phyloP scores from a whole-genome alignment of 1,140 invertebrate genomes.

The Drosophila insularis region DNA sequence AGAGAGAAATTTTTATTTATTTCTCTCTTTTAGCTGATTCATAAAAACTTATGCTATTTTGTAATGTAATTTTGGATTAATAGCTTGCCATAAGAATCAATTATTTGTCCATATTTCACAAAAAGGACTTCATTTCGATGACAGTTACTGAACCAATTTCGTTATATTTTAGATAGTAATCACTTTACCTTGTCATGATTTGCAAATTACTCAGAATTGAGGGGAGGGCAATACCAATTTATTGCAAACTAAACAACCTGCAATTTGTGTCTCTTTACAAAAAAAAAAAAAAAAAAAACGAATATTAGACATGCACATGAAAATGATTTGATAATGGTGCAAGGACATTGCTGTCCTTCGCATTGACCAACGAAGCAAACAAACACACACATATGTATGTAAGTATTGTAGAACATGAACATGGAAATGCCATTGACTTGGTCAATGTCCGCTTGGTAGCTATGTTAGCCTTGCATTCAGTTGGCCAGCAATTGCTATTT shows the following conservation, averaged over 20 bases:
- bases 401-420: conserved; percentile 14
- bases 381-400: neutral
- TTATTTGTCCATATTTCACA: neutral
- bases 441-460: conserved; percentile 37
- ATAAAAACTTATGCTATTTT: too few species aligned
- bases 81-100: neutral
- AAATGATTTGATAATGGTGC: conserved; percentile 20
- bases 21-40: too few species aligned
- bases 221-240: neutral
- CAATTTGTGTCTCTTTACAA: conserved; percentile 42
- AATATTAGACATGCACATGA: conserved; percentile 24
- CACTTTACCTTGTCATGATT: conserved; percentile 13
- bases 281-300: neutral
- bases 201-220: neutral
- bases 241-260: conserved; percentile 21
- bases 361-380: conserved; percentile 47
- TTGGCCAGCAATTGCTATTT: neutral
- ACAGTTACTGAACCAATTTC: neutral
- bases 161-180: conserved; percentile 36
- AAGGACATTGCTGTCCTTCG: conserved; percentile 46
- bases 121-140: neutral
- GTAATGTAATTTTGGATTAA: neutral
- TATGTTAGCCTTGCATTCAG: conserved; percentile 8
- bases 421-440: conserved; percentile 52
- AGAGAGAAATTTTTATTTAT: too few species aligned